Evolutionary conservation across 1,140 invertebrate genomes (phyloP).

Genomic region (Drosophila micromelanica): DNA sequence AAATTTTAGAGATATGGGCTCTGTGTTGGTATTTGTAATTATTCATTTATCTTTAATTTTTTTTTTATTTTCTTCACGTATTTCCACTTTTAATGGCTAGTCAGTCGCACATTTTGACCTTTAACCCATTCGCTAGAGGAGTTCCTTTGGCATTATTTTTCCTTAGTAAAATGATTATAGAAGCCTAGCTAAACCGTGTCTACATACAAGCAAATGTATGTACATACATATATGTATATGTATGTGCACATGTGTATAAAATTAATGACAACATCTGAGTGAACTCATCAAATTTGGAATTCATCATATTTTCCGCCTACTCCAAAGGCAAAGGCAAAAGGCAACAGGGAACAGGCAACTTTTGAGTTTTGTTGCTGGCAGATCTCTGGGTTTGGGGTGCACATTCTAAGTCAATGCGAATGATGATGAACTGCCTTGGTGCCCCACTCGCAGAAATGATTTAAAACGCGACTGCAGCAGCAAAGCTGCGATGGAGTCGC

Average conservation of each 20-base stretch:
- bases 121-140: slow-evolving; percentile 13
- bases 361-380: slow-evolving; percentile 5
- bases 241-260: slow-evolving; percentile 59
- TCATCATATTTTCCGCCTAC: slow-evolving; percentile 82
- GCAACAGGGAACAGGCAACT: slow-evolving; percentile 1
- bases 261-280: slow-evolving; percentile 82
- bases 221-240: background rate
- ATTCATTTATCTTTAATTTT: slow-evolving; percentile 10
- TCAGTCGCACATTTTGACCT: slow-evolving; percentile 37
- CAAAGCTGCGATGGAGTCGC: too few relatives aligned
- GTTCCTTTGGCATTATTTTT: slow-evolving; percentile 16
- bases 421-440: slow-evolving; percentile 73
- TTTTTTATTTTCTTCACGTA: background rate
- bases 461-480: slow-evolving; percentile 58
- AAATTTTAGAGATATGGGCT: background rate
- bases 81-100: slow-evolving; percentile 6
- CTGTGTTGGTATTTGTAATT: slow-evolving; percentile 34
- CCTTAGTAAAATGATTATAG: slow-evolving; percentile 28
- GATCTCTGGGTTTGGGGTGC: slow-evolving; percentile 51
- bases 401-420: slow-evolving; percentile 83
- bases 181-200: slow-evolving; percentile 1
- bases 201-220: background rate
- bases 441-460: slow-evolving; percentile 72
- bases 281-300: slow-evolving; percentile 83
- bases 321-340: slow-evolving; percentile 45